Evolutionary conservation across 2,888 invertebrate species (phyloP).

Genomic region (Troilus luridus): DNA sequence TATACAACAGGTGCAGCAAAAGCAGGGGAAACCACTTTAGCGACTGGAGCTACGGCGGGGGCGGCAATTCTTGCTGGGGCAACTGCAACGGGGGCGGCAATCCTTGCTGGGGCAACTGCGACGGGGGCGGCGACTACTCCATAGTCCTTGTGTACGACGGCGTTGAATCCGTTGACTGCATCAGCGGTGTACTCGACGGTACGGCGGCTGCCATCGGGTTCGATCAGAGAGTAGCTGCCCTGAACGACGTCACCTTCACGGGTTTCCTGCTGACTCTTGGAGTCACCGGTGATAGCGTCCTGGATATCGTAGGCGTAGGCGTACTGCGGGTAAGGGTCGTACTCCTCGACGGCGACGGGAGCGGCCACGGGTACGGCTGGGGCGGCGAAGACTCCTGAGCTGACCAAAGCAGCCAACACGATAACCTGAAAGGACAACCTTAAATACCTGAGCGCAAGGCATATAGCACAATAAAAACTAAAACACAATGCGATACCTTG

Average conservation of each 20-base stretch:
- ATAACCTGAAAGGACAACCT: not conserved
- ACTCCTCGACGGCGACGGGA: conserved; percentile 68
- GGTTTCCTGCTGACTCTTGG: conserved; percentile 66
- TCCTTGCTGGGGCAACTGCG: not conserved
- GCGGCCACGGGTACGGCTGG: conserved; percentile 68
- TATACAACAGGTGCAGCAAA: not conserved
- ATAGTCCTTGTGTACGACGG: conserved; percentile 66
- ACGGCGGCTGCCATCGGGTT: conserved; percentile 66
- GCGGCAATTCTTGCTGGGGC: conserved; percentile 52
- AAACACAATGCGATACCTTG: not conserved
- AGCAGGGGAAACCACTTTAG: conserved; percentile 55
- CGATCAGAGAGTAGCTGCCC: conserved; percentile 66
- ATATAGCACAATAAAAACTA: not conserved
- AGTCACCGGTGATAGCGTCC: conserved; percentile 66
- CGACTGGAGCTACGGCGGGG: conserved; percentile 59
- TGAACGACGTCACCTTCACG: conserved; percentile 66
- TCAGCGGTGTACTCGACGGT: conserved; percentile 67
- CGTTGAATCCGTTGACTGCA: conserved; percentile 67
- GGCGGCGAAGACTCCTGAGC: not conserved
- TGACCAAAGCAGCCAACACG: not conserved
- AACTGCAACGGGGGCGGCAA: not conserved
- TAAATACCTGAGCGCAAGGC: not conserved
- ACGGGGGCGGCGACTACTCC: conserved; percentile 62
- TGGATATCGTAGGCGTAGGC: conserved; percentile 66
- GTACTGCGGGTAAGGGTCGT: conserved; percentile 66